These are phyloP conservation scores for Phortica okadai DNA, from an alignment of 2,888 invertebrate species.

Conservation along the genomic window DNA sequence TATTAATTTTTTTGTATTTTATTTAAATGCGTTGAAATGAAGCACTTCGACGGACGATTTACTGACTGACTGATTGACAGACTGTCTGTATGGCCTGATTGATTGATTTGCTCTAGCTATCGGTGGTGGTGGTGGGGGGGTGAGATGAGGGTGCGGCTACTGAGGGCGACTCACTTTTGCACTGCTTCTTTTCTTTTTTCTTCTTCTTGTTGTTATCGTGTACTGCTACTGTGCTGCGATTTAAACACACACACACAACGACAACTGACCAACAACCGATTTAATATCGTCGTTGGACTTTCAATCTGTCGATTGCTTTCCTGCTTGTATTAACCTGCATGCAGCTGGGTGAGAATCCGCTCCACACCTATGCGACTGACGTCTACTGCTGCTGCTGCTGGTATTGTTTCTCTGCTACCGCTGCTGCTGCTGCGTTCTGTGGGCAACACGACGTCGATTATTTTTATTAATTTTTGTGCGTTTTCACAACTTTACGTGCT, in stretches of 20 bases:
- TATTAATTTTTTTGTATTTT: constrained; percentile 6
- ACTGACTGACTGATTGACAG: not conserved
- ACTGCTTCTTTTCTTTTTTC: not conserved
- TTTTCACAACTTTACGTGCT: constrained; percentile 9
- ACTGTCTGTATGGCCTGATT: constrained; percentile 4
- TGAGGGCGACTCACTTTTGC: not conserved
- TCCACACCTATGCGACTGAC: no score
- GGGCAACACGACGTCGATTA: not conserved
- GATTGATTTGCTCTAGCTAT: constrained; percentile 11
- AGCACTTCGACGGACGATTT: not conserved
- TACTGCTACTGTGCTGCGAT: no score
- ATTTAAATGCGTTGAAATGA: not conserved
- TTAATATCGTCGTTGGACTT: no score
- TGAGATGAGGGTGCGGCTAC: constrained; percentile 35
- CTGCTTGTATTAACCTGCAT: no score
- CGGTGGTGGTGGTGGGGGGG: not conserved
- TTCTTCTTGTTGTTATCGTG: not conserved
- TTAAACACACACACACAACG: no score
- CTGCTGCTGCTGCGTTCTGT: constrained; percentile 15
- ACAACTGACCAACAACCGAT: no score
- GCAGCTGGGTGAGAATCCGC: no score
- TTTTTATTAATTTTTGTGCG: not conserved
- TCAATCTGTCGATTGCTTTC: no score
- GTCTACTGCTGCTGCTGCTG: no score
- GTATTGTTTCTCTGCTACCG: not conserved